phyloP scores from a whole-genome alignment of 2,113 vertebrate genomes.

The Micronycteris hirsuta region DNA sequence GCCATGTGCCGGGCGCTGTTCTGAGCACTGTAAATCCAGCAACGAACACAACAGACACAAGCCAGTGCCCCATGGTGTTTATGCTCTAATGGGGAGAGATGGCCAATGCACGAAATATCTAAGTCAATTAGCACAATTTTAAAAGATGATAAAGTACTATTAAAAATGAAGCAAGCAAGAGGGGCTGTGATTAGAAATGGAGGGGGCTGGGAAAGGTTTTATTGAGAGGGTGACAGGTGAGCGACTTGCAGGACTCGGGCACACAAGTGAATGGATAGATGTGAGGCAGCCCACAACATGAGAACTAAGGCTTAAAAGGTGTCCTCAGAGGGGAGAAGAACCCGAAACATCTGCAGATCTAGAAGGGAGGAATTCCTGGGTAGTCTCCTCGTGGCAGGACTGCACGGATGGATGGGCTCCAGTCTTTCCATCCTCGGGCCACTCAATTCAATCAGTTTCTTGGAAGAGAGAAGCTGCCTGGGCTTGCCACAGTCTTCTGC shows the following conservation, averaged over 20 bases:
- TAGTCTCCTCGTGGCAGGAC: background rate
- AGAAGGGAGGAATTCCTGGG: background rate
- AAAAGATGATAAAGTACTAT: background rate
- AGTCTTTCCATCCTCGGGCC: background rate
- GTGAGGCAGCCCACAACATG: background rate
- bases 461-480: background rate
- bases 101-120: too few species aligned
- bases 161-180: background rate
- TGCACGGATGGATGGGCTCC: background rate
- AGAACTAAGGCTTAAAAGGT: background rate
- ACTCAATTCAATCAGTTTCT: background rate
- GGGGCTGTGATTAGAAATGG: background rate
- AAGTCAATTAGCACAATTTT: background rate
- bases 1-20: background rate
- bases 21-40: background rate
- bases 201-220: background rate
- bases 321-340: background rate
- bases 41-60: background rate
- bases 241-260: background rate
- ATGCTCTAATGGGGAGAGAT: background rate
- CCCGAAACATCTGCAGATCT: accelerated
- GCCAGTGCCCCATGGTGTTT: background rate
- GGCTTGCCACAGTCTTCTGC: background rate
- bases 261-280: background rate
- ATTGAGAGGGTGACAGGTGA: background rate